Conservation (phyloP, 2,888 invertebrate species). For the Cantharis rufa region DNA sequence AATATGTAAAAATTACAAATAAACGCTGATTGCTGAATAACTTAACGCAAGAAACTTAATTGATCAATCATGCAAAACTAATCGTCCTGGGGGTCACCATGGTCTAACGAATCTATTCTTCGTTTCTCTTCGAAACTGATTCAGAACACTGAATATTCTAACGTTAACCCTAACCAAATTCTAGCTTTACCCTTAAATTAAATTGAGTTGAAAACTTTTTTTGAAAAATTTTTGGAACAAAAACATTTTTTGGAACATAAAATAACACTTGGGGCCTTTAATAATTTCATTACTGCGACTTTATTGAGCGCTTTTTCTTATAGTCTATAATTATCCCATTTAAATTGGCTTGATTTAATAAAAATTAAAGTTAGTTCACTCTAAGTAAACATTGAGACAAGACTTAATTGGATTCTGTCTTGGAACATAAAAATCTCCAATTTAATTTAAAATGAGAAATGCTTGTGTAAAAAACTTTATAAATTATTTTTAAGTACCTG, state of each 20-base stretch:
- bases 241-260: too few species aligned
- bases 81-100: not conserved
- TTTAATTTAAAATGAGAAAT: not conserved
- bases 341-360: not conserved
- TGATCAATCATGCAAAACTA: not conserved
- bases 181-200: not conserved
- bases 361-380: not conserved
- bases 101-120: not conserved
- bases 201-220: not conserved
- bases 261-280: too few species aligned
- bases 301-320: too few species aligned
- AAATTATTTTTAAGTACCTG: slow-evolving; percentile 57
- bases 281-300: too few species aligned
- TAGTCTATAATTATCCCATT: too few species aligned
- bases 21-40: not conserved
- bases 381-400: not conserved
- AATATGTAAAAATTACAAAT: not conserved
- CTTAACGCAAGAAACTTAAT: not conserved
- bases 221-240: too few species aligned
- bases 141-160: not conserved
- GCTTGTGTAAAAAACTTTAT: not conserved
- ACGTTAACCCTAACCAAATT: not conserved
- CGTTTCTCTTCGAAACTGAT: not conserved
- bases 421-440: not conserved
- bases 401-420: not conserved